Conservation (phyloP, 1,140 invertebrate species). For the Drosophila bifasciata region DNA sequence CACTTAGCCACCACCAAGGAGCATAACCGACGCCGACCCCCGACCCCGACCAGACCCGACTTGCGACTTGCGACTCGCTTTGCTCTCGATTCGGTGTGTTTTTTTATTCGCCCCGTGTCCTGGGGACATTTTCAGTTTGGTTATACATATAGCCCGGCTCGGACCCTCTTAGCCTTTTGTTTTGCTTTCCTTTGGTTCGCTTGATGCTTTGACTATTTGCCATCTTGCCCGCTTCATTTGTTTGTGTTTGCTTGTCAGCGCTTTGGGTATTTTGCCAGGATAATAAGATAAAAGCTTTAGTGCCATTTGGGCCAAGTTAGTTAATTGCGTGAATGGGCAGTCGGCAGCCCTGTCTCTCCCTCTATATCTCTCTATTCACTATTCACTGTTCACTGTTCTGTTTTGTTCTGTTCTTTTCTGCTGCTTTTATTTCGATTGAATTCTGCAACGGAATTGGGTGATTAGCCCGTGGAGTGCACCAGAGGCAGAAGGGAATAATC, state of each 20-base stretch:
- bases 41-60: too few species aligned
- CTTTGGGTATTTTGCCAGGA: constrained; percentile 58
- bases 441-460: constrained; percentile 41
- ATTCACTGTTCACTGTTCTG: constrained; percentile 8
- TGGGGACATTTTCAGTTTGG: constrained; percentile 39
- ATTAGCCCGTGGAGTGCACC: constrained; percentile 40
- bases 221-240: constrained; percentile 62
- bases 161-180: constrained; percentile 34
- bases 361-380: constrained; percentile 6
- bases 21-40: constrained; percentile 32
- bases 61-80: too few species aligned
- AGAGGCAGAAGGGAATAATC: constrained; percentile 22
- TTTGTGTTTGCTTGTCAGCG: constrained; percentile 66
- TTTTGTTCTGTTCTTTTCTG: constrained; percentile 1
- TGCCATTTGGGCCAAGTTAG: constrained; percentile 69
- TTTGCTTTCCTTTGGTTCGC: constrained; percentile 27
- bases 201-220: constrained; percentile 61
- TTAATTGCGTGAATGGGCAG: constrained; percentile 68
- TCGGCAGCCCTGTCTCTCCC: constrained; percentile 20
- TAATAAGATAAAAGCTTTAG: constrained; percentile 80
- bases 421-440: constrained; percentile 49
- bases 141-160: too few species aligned
- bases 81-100: constrained; percentile 37
- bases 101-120: constrained; percentile 23
- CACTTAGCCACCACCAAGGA: constrained; percentile 40